These are phyloP conservation scores for Myiagra hebetior DNA, from an alignment of 2,113 vertebrate genomes.

Conservation along the genomic window DNA sequence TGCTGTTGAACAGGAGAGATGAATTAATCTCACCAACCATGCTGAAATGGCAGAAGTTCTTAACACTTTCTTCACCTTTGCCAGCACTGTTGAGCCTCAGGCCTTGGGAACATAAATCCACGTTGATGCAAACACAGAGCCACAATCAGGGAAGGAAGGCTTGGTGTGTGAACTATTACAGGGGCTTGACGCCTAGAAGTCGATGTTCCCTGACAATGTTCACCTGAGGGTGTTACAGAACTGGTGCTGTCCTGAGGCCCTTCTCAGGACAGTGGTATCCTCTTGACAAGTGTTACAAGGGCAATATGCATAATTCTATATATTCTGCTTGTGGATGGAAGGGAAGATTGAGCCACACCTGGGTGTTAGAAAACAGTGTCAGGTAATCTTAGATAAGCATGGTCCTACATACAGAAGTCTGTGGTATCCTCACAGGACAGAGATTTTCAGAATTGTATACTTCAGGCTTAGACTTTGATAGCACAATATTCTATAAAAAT, in stretches of 20 bases:
- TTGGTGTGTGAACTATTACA: background rate
- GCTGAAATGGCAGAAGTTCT: background rate
- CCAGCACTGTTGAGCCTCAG: background rate
- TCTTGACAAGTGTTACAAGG: background rate
- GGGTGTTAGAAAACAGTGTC: background rate
- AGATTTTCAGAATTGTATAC: background rate
- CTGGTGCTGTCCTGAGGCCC: background rate
- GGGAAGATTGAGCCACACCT: background rate
- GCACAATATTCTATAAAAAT: background rate
- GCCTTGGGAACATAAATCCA: background rate
- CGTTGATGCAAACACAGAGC: background rate
- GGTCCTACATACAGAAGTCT: background rate
- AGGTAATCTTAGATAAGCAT: background rate
- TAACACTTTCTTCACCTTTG: background rate
- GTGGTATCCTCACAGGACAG: background rate
- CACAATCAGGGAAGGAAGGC: background rate
- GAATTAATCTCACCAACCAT: background rate
- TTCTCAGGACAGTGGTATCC: background rate
- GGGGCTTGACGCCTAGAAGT: background rate
- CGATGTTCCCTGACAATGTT: rapidly evolving
- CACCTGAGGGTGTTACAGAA: background rate
- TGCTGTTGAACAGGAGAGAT: background rate
- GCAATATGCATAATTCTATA: background rate
- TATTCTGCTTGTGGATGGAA: background rate
- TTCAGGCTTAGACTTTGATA: background rate